Percentiles rank a stretch among this genome's conserved stretches.
phyloP scores from a whole-genome alignment of 2,797 vertebrate species.

The Lophius americanus region DNA sequence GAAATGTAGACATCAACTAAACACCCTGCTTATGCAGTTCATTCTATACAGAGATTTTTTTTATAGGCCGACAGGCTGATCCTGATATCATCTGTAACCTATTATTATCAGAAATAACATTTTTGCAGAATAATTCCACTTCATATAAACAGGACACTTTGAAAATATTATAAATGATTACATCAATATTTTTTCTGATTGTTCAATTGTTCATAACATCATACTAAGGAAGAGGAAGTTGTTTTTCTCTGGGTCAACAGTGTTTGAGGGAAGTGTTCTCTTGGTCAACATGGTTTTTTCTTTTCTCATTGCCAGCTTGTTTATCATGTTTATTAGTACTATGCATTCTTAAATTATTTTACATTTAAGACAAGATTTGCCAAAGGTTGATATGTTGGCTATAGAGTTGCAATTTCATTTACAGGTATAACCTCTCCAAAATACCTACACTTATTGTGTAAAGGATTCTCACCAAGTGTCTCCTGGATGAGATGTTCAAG shows the following conservation, averaged over 20 bases:
- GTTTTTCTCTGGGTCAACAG: not conserved
- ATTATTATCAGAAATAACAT: not conserved
- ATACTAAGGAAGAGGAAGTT: not conserved
- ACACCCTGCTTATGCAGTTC: not conserved
- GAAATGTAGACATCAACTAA: not conserved
- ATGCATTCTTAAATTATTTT: too few relatives aligned
- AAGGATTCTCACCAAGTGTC: slow-evolving; percentile 89
- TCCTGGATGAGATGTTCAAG: slow-evolving; percentile 94
- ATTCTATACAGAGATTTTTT: too few relatives aligned
- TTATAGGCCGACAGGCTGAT: too few relatives aligned
- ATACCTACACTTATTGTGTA: too few relatives aligned
- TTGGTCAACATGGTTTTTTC: not conserved
- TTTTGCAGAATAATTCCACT: not conserved
- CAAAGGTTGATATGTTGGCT: too few relatives aligned
- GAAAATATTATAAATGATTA: not conserved
- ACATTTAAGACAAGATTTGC: too few relatives aligned
- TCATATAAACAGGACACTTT: not conserved
- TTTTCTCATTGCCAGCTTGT: not conserved
- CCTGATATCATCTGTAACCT: too few relatives aligned
- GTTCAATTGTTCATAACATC: not conserved
- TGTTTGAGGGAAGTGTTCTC: not conserved
- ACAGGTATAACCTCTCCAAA: too few relatives aligned
- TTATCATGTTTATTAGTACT: too few relatives aligned
- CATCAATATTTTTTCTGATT: not conserved
- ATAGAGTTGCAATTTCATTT: too few relatives aligned